Evolutionary conservation across 2,797 vertebrate species (phyloP), one percentile per base, ranked within the genome.

Genomic region (Danio jaintianensis): DNA sequence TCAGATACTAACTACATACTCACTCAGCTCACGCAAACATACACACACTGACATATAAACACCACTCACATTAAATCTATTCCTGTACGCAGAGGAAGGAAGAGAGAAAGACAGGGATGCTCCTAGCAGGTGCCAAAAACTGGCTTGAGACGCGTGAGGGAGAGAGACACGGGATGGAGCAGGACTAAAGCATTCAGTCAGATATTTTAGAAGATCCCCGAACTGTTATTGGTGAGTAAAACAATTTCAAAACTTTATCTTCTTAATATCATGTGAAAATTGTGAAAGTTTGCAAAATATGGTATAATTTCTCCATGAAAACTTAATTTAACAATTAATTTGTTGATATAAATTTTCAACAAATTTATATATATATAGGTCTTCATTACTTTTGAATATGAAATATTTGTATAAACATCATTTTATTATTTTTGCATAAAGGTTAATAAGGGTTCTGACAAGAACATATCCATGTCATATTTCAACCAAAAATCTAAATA

Each of bases 51-150:
- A 79, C 81, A 89, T 83, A 58, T 82, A 87, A 82, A 85, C 83
- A 78, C 58, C 81, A 86, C 82, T 85, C 75, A 74, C 87, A 80
- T 88, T 86, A 78, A 82, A 88, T 87, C 87, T 86, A 82, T 90
- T 87, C 85, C 86, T 85, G 86, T 87, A 84, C 79, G 75, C 82
- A 64, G 69, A 82, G 79, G 71, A 84, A 61, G 80, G 91, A 58
- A 84, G 74, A 1, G 71, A 88, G 90, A 81, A 91, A 91, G 90
- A 90, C 83, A 89, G 89, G 86, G 92, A 93, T 91, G 92, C 92
- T 92, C 89, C 79, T 85, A 88, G 90, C 92, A 93, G 93, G 93
- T 94, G 91, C 90, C 90, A 89, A 90, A 90, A 91, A 93, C 88
- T 93, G 88, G 93, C 89, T 85, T 13, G 79, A 91, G 87, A 89